Evolutionary conservation across 2,888 invertebrate genomes (phyloP), one percentile per base, ranked within the genome.

Genomic region (Portevinia maculata): DNA sequence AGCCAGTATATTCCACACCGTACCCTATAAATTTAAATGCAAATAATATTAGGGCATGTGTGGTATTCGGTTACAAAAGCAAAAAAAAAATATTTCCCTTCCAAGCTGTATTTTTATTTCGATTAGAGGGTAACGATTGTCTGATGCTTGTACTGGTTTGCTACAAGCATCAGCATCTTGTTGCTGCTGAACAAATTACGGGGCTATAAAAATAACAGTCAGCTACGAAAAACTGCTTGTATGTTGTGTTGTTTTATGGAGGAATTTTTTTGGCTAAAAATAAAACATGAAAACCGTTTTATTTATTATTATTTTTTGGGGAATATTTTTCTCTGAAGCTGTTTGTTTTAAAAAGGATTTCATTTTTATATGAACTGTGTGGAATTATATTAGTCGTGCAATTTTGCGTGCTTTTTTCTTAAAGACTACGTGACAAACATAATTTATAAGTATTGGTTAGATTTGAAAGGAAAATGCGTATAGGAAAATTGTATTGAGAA

Each of bases 101-200:
- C 5, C 24, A 5, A 8, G 0, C 6, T 55, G 44, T 55, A 55
- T 24, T 60, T 60, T 34, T 44, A 34, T 55, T 34, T 28, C 4
- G 11, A 37, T 44, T 21, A 24, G 28, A 24, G 57, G 69, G 17
- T 39, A 37, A 24, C 11, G 5, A 3, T 30, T 24, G 15, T 19
- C 44, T 9, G 3, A n/a, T 30, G 50, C 30, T 52, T 30, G 9
- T 19, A 15, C 28, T 28, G 5, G 59, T 57, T 48, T 48, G 37
- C 57, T 37, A 48, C 57, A 60, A 48, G 44, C 46, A 46, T 21
- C 28, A 69, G 30, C 57, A 69, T 57, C 48, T 59, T 69, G 69
- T 69, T 69, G 30, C 69, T 50, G 37, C 11, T 48, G 48, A 69
- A 69, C 69, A 59, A 69, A 59, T 69, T 69, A 69, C 59, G 37